Base-by-base conservation (phyloP, 2,888 invertebrate genomes). In the Cataglyphis albicans region DNA sequence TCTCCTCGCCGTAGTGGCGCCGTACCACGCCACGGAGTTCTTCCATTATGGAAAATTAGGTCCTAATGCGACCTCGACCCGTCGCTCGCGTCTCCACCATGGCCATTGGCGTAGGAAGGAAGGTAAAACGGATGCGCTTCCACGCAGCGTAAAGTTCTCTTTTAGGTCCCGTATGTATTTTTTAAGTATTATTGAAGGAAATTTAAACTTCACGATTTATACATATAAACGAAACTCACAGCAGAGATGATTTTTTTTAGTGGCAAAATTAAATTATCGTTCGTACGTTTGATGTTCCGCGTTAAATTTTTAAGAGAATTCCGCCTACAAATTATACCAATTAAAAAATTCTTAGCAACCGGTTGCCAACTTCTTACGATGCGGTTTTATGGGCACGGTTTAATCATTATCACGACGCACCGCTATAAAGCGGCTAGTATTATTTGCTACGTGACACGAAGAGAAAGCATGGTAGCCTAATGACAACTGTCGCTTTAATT, bases 41-140 rank as follows among this genome's bases (percentile, higher is more conserved):
- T 87, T 90, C 91, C 92, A 92, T 93, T 92, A 92, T 90, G 89
- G 91, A 89, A 91, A 91, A 92, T 93, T 92, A 91, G 91, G 88
- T 88, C 90, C 90, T 91, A 89, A 89, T 89, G 88, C 84, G 86
- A 89, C 78, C 84, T 86, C 67, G 64, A 84, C 89, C 84, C 86
- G 87, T 83, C 74, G 82, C 75, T 83, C 83, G 65, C 84, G 82
- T 75, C 64, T 70, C 87, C 41, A 63, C 55, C 81, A n/a, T n/a
- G 25, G 65, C 72, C 91, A 91, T 52, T 86, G 89, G 86, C 81
- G 87, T 87, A 85, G 81, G 25, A 29, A 85, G 81, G n/a, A 29
- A 55, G 82, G 21, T 32, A 25, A 52, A 52, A 25, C 65, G 32
- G 25, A 59, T 21, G 21, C 7, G 15, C 48, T 38, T 12, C 0